Percentiles rank a stretch among this genome's conserved stretches.
phyloP scores from a whole-genome alignment of 2,797 vertebrate species.

The Pogoniulus pusillus region DNA sequence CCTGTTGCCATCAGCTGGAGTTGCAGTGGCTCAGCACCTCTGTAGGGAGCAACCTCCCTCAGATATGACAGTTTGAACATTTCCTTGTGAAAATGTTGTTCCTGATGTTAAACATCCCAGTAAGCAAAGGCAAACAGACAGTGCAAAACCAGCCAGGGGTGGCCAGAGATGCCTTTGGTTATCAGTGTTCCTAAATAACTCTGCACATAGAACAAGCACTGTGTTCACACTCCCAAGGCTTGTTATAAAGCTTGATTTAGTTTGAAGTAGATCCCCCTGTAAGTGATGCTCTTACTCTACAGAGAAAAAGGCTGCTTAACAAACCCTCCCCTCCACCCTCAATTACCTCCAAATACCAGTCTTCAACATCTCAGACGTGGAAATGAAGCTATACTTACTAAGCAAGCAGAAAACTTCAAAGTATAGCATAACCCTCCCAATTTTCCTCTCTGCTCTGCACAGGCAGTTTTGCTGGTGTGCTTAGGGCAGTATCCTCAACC shows the following conservation, averaged over 20 bases:
- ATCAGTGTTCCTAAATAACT: neutral
- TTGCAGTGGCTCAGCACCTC: neutral
- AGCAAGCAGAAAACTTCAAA: neutral
- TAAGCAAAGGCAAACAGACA: neutral
- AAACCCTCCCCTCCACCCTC: neutral
- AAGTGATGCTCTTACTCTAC: neutral
- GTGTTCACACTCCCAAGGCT: neutral
- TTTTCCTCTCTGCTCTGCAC: neutral
- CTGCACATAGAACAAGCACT: neutral
- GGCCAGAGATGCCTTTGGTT: neutral
- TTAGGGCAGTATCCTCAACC: neutral
- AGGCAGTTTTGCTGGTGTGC: neutral
- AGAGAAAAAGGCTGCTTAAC: neutral
- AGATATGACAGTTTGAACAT: neutral
- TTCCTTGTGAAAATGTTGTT: neutral
- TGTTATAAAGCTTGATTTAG: neutral
- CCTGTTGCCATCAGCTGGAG: neutral
- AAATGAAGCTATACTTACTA: neutral
- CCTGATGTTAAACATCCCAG: neutral
- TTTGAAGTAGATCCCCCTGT: neutral
- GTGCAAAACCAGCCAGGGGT: neutral
- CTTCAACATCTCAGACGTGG: neutral
- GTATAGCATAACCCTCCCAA: neutral
- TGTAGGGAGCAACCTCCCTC: neutral
- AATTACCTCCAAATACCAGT: rapidly evolving